Base-by-base conservation (phyloP, 2,888 invertebrate genomes). In the Galeruca laticollis region DNA sequence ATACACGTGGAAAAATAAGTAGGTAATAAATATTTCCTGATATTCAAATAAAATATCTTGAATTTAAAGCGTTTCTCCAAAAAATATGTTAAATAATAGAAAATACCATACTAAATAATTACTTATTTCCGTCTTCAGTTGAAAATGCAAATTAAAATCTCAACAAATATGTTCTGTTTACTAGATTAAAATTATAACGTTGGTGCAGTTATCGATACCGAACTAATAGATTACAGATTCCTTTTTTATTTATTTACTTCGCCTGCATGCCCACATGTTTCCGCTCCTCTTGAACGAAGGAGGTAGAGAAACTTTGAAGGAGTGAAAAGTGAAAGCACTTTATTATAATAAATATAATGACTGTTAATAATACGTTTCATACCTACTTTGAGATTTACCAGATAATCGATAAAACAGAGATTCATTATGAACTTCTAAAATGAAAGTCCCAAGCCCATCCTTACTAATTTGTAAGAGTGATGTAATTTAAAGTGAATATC, bases 261-360 rank as follows among this genome's bases (percentile, higher is more conserved):
- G 61, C 61, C 51, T 35, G 10, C 35, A 15, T 61, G 35, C 61
- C 61, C 61, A 61, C 61, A 33, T 61, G 61, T 61, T 61, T 61
- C 51, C 61, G 61, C 51, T 61, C 61, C 61, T 26, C 54, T n/a
- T 26, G 63, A 56, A 43, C 54, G 54, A 63, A 63, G 26, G 63
- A 63, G 63, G 63, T 54, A 63, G 54, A 40, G 54, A 63, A 63
- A 63, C 63, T 63, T 63, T 40, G n/a, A 31, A 56, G 43, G 54
- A 63, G 54, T 54, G 63, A 63, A 56, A 54, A 63, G 63, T 63
- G 63, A 63, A 63, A 63, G 63, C 54, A 15, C 40, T 54, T 51
- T 40, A 62, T 62, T 52, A 62, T 57, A 52, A 52, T 52, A 35
- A 35, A 62, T 63, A 63, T 40, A 31, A 56, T 40, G 26, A 15